phyloP scores from a whole-genome alignment of 1,140 invertebrate species.

The Chymomyza costata region DNA sequence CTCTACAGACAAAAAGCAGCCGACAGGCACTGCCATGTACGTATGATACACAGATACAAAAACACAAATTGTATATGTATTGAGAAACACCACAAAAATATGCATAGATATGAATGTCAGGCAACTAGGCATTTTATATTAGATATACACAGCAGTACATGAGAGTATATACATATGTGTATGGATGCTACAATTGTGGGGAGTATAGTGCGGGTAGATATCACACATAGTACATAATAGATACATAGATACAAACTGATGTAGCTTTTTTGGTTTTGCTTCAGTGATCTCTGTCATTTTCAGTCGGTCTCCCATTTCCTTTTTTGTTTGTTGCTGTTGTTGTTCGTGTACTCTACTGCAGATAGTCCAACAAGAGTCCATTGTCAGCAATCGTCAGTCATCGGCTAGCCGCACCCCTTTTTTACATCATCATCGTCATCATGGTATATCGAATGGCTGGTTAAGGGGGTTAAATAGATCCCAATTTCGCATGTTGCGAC shows the following conservation, averaged over 20 bases:
- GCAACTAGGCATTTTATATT: slow-evolving; percentile 23
- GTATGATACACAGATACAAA: too few species aligned
- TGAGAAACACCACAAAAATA: too few species aligned
- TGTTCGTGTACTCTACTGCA: too few species aligned
- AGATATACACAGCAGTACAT: slow-evolving; percentile 8
- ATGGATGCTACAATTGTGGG: slow-evolving; percentile 29
- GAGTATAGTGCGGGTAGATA: too few species aligned
- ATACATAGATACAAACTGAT: slow-evolving; percentile 50
- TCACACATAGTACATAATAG: slow-evolving; percentile 44
- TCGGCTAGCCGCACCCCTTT: slow-evolving; percentile 45
- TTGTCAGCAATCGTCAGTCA: slow-evolving; percentile 11
- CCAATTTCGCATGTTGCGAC: slow-evolving; percentile 39
- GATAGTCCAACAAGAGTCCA: too few species aligned
- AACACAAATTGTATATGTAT: too few species aligned
- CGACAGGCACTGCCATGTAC: too few species aligned
- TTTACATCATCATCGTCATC: too few species aligned
- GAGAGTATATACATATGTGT: slow-evolving; percentile 24
- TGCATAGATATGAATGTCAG: background rate
- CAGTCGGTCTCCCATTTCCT: slow-evolving; percentile 62
- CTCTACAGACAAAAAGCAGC: too few species aligned
- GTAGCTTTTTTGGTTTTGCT: slow-evolving; percentile 61
- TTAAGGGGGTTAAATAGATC: slow-evolving; percentile 16
- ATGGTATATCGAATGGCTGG: background rate
- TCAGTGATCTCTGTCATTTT: slow-evolving; percentile 71
- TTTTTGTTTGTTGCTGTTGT: slow-evolving; percentile 37